phyloP scores from a whole-genome alignment of 1,140 invertebrate species.

The Luehdorfia chinensis region DNA sequence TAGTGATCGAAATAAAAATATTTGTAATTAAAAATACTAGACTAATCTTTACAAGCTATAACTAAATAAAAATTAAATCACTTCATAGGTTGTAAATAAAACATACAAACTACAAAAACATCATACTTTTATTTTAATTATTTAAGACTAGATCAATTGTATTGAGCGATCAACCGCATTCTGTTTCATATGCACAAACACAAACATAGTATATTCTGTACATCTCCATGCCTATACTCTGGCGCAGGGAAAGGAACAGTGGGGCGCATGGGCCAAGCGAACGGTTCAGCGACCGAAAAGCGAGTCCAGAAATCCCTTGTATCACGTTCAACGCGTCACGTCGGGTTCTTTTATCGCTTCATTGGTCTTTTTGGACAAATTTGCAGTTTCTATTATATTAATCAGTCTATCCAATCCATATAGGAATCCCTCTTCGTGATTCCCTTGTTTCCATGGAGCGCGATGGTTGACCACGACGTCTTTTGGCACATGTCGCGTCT shows the following conservation, averaged over 20 bases:
- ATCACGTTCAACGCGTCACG: constrained; percentile 61
- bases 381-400: constrained; percentile 61
- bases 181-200: constrained; percentile 61
- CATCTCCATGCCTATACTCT: constrained; percentile 48
- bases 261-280: constrained; percentile 37
- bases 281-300: constrained; percentile 54
- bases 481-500: constrained; percentile 87
- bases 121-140: constrained; percentile 40
- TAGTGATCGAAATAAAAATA: too few species aligned
- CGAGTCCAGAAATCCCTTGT: constrained; percentile 52
- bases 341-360: constrained; percentile 51
- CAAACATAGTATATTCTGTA: constrained; percentile 53
- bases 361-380: constrained; percentile 30
- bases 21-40: too few species aligned
- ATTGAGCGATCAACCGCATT: constrained; percentile 51
- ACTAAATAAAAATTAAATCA: too few species aligned
- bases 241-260: constrained; percentile 36
- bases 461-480: constrained; percentile 86
- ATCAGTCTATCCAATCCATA: constrained; percentile 92
- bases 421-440: constrained; percentile 96
- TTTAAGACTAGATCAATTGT: constrained; percentile 67
- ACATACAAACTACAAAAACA: constrained; percentile 27
- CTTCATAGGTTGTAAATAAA: constrained; percentile 27
- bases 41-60: too few species aligned
- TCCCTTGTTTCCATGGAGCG: constrained; percentile 89